These are phyloP conservation scores for Clarias gariepinus DNA, from an alignment of 2,113 vertebrate species.

Conservation along the genomic window DNA sequence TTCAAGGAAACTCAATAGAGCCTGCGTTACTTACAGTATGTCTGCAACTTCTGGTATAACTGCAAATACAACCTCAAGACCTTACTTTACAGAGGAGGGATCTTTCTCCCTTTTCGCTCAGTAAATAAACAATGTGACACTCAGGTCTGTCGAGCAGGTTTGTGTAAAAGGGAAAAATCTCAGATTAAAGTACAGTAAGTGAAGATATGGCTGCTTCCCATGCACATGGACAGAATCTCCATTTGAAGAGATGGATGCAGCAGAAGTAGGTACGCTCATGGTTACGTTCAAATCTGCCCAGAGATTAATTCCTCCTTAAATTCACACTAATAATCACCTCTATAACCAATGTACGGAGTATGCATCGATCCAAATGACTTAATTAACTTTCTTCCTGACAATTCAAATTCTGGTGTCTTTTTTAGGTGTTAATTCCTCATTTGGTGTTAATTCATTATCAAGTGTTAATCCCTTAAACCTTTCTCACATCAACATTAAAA, in stretches of 20 bases:
- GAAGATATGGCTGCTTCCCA: background rate
- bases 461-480: background rate
- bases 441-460: background rate
- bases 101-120: background rate
- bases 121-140: background rate
- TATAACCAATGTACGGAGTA: background rate
- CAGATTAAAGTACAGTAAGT: background rate
- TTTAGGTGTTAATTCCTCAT: too few relatives aligned
- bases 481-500: background rate
- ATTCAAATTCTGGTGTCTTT: background rate
- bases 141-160: background rate
- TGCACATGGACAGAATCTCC: slow-evolving; percentile 8
- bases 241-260: slow-evolving; percentile 5
- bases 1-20: background rate
- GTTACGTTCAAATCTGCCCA: background rate
- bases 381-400: background rate
- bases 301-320: background rate
- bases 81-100: background rate
- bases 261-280: slow-evolving; percentile 7
- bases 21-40: background rate
- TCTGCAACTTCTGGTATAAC: background rate
- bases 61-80: background rate
- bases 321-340: background rate
- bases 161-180: background rate
- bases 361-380: background rate